Conservation (phyloP, 2,113 vertebrate genomes). For the Sylvietta virens region DNA sequence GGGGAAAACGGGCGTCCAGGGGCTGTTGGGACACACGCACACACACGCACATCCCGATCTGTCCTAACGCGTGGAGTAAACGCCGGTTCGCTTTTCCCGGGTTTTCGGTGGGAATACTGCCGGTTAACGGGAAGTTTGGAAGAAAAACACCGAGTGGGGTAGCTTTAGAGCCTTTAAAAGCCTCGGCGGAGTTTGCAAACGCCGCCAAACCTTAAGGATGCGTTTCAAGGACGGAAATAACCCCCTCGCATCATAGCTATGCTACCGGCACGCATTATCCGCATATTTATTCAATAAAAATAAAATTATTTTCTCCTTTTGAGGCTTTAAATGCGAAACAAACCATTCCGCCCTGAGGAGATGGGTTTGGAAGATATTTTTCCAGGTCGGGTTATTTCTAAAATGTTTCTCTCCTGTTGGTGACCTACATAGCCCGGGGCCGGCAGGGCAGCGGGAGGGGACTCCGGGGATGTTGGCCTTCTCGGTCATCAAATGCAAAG, state of each 20-base stretch:
- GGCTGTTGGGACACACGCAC: background rate
- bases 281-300: background rate
- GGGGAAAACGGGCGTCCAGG: background rate
- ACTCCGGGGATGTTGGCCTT: background rate
- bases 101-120: background rate
- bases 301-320: background rate
- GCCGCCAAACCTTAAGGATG: background rate
- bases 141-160: background rate
- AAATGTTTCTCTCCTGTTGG: background rate
- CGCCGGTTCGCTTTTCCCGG: background rate
- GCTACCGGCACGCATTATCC: background rate
- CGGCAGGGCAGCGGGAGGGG: background rate
- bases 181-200: background rate
- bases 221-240: background rate
- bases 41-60: background rate
- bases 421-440: conserved; percentile 30
- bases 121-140: background rate
- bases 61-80: background rate
- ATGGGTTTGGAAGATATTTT: background rate
- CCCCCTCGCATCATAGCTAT: background rate
- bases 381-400: conserved; percentile 7
- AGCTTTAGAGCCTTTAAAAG: background rate
- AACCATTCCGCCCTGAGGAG: background rate
- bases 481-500: background rate
- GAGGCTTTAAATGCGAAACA: background rate